Evolutionary conservation across 2,113 vertebrate genomes (phyloP).

Genomic region (Engraulis encrasicolus): DNA sequence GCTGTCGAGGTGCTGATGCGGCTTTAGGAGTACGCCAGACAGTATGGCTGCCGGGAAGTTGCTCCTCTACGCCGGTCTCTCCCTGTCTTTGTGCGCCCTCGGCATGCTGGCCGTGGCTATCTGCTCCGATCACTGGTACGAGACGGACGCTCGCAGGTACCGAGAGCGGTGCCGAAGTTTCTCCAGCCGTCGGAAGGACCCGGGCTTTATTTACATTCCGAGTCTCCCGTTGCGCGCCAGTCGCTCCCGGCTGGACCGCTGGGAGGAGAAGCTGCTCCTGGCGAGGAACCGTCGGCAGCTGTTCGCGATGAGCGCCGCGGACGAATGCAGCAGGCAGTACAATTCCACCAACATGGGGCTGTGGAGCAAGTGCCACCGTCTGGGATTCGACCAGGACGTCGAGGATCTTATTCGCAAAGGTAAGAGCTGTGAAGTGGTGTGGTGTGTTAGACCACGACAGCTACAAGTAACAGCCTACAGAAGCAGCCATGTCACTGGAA

Average conservation of each 20-base stretch:
- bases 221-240: constrained; percentile 94
- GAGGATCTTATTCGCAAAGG: constrained; percentile 94
- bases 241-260: constrained; percentile 86
- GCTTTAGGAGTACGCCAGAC: constrained; percentile 70
- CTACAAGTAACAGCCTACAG: background rate
- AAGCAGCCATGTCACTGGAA: background rate
- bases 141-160: constrained; percentile 97
- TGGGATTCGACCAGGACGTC: constrained; percentile 91
- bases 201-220: constrained; percentile 98
- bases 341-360: constrained; percentile 99
- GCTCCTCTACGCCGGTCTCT: constrained; percentile 96
- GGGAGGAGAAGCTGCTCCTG: constrained; percentile 90
- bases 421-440: no score
- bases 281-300: constrained; percentile 92
- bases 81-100: constrained; percentile 94
- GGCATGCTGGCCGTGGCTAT: constrained; percentile 98
- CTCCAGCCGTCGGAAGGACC: constrained; percentile 93
- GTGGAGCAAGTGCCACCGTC: constrained; percentile 95
- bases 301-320: constrained; percentile 94
- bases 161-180: constrained; percentile 94
- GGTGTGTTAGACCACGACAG: background rate
- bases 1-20: constrained; percentile 82
- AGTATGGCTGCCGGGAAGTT: constrained; percentile 98
- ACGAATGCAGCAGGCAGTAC: constrained; percentile 95
- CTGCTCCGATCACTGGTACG: constrained; percentile 99